Base-by-base conservation (phyloP, 1,140 invertebrate genomes). In the Drosophila baimaii region DNA sequence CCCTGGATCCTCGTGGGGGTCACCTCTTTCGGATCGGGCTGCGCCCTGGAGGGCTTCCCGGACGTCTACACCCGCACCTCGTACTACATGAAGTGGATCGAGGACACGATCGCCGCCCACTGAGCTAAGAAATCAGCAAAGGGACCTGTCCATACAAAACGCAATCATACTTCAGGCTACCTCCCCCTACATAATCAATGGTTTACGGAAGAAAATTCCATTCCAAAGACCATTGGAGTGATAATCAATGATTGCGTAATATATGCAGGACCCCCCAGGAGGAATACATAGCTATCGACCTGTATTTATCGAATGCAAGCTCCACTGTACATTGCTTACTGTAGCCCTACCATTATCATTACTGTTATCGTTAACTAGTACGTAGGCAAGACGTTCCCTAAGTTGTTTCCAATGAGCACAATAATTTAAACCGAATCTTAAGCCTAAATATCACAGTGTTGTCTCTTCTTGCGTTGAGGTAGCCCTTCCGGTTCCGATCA, bases 1-100 rank as follows among this genome's bases (percentile, higher is more conserved):
- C 94, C 95, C 10, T 98, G 97, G 97, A 96, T 96, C 85, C 92
- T 98, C 15, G 95, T 95, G 1, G 97, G 97, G 0, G 95, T 98
- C 6, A 98, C 97, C 0, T 97, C 97, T 0, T 98, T 98, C 88
- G 97, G 97, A 0, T 97, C 97, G 0, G 97, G 97, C 25, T 98
- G 97, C 91, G 97, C 97, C 0, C 94, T 95, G 62, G 95, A 96
- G 37, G 97, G 97, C 10, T 96, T 95, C 68, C 96, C 97, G 0
- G 97, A 98, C 72, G 96, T 98, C 1, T 98, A 98, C 81, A 97
- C 97, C 2, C 94, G 95, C 79, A 94, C 97, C 27, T 95, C 96
- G 0, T 95, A 96, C 90, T 98, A 98, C 80, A 92, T 97, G n/a
- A 94, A 95, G 5, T 98, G 97, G 97, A 98, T 98, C 31, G 94